phyloP scores from a whole-genome alignment of 2,888 invertebrate genomes.

The Chromoteleia sp. region DNA sequence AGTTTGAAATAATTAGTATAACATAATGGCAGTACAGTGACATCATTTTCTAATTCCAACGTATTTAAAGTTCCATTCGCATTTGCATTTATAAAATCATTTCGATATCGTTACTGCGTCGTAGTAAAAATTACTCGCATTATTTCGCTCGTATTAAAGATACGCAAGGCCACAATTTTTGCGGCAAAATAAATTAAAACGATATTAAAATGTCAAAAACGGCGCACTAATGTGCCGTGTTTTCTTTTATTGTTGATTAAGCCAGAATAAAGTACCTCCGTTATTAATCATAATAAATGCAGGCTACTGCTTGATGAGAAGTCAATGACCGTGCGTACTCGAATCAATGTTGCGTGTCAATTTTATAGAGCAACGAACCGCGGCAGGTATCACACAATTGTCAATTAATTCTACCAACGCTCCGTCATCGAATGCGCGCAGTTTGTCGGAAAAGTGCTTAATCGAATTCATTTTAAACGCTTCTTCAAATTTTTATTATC shows the following conservation, averaged over 20 bases:
- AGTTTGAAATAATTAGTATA: no score
- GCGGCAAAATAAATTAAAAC: slow-evolving; percentile 20
- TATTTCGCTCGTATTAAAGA: no score
- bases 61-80: no score
- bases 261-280: slow-evolving; percentile 62
- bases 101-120: no score
- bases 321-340: slow-evolving; percentile 71
- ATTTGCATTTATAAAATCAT: no score
- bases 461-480: no score
- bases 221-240: slow-evolving; percentile 13
- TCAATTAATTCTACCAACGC: slow-evolving; percentile 47
- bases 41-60: no score
- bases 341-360: slow-evolving; percentile 71
- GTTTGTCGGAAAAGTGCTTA: not conserved
- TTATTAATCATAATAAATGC: slow-evolving; percentile 69
- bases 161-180: not conserved
- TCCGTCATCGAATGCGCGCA: not conserved
- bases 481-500: no score
- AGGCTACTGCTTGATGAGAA: slow-evolving; percentile 68
- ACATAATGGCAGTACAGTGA: no score
- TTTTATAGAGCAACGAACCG: slow-evolving; percentile 68
- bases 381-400: slow-evolving; percentile 60
- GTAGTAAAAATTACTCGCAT: no score
- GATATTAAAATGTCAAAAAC: slow-evolving; percentile 36
- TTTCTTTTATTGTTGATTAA: slow-evolving; percentile 61